Base-by-base conservation (phyloP, 64 coral and sea anemone species). In the Pocillopora damicornis region DNA sequence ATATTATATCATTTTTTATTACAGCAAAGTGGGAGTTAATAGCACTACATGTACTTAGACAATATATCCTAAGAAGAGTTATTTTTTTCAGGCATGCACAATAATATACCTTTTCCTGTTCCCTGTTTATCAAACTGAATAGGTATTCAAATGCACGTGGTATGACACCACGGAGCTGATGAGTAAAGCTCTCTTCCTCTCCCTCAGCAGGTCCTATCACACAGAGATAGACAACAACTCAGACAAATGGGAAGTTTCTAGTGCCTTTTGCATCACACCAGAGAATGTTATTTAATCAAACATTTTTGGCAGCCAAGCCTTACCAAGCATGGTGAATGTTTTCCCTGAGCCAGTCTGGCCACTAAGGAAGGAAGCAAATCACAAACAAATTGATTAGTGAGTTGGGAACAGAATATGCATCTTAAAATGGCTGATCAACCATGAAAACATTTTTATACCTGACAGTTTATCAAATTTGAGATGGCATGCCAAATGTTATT, bases 321-420 rank as follows among this genome's bases (percentile, higher is more conserved):
- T 73, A 98, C 95, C 95, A 89, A 98, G 92, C 95, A 98, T 98
- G 17, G 95, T 98, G 71, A 98, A 98, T 1, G 96, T 98, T 74
- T 98, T 98, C 0, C 96, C 96, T 87, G 96, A 98, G 10, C 96
- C 96, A 36, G 93, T 99, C 74, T 99, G 97, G 42, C 97, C 97
- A 93, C 97, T 99, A 80, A 73, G 81, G 12, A 77, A 80, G 76
- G 6, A 87, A 83, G 56, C 8, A 26, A 51, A 51, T 51, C 42
- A 30, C 30, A 51, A 51, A 51, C 7, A 51, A 2, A 51, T 51
- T 51, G 42, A 51, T 4, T 4, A 51, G 42, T 51, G 42, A 51
- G 2, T 51, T 51, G 71, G 5, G 26, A 74, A 37, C 22, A 76
- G 15, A 15, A 86, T 15, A 26, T 68, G n/a, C 14, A 59, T 16